A percentile compares a stretch with the other conserved stretches of the same genome.
These are phyloP conservation scores for Gobio occitaniae DNA, from an alignment of 2,797 vertebrate genomes.

Conservation along the genomic window DNA sequence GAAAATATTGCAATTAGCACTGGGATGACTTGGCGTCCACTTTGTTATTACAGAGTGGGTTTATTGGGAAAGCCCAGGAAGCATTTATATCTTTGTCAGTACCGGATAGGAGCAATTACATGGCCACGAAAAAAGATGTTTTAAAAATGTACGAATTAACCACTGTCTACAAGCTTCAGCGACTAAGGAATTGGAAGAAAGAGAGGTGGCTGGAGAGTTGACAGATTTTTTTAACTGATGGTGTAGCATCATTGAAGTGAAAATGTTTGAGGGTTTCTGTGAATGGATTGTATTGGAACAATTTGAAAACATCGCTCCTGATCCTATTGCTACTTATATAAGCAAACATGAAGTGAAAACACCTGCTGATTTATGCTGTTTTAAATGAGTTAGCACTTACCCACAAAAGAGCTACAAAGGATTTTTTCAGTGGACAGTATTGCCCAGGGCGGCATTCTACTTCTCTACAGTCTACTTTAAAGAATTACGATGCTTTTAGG, in stretches of 20 bases:
- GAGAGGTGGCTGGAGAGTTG: neutral
- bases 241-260: neutral
- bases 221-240: neutral
- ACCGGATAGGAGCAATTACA: slow-evolving; percentile 11
- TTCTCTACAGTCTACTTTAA: neutral
- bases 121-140: neutral
- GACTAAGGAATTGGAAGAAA: neutral
- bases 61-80: slow-evolving; percentile 13
- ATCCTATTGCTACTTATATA: neutral
- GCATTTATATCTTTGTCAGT: neutral
- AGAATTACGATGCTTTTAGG: neutral
- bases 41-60: neutral
- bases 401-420: neutral
- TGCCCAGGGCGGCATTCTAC: neutral
- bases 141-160: neutral
- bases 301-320: neutral
- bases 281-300: neutral
- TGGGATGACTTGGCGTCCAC: neutral
- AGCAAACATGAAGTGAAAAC: neutral
- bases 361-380: neutral
- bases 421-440: neutral
- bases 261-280: neutral
- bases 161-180: neutral
- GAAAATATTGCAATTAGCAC: neutral
- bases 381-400: neutral